Evolutionary conservation across 2,888 invertebrate species (phyloP), one percentile per base, ranked within the genome.

Genomic region (Galeruca laticollis): DNA sequence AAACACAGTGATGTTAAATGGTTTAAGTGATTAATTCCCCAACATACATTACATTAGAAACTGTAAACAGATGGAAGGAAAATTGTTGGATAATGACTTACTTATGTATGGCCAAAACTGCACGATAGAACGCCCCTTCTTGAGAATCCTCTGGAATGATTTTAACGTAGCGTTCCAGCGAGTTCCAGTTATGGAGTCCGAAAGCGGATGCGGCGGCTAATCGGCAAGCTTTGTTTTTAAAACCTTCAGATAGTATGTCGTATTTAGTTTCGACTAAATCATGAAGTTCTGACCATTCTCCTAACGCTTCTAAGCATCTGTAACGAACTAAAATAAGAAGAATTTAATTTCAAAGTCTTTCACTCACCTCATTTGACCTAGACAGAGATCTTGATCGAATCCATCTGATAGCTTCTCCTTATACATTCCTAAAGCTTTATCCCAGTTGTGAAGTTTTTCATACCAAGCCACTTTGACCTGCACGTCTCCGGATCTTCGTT

Each of bases 371-470:
- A 99, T 95, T 82, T 97, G 93, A 0, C 99, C 99, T 26, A 99
- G 87, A 33, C 91, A 91, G 0, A 96, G 90, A 64, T 96, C 96
- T 68, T 93, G 87, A 80, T 96, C 94, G 10, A 77, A 73, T 13
- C 73, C 75, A 74, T 92, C 90, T 0, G 86, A 87, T 52, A 95
- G 86, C 80, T 94, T 93, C 62, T 92, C 91, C 60, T 92, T 90
- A 80, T 99, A 99, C 0, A 97, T 90, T 72, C 92, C 90, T 51
- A 98, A 87, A 0, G 99, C 99, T 82, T 96, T 96, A 79, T 98
- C 97, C 99, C 99, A 99, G 83, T 98, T 97, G 85, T 99, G 98
- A 1, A 99, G 87, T 85, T 99, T 99, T 84, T 99, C 99, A 84
- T 98, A 98, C 99, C 99, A 99, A 8, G 96, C 89, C 57, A 98